phyloP scores from a whole-genome alignment of 2,113 vertebrate species.

The Psittacus erithacus region DNA sequence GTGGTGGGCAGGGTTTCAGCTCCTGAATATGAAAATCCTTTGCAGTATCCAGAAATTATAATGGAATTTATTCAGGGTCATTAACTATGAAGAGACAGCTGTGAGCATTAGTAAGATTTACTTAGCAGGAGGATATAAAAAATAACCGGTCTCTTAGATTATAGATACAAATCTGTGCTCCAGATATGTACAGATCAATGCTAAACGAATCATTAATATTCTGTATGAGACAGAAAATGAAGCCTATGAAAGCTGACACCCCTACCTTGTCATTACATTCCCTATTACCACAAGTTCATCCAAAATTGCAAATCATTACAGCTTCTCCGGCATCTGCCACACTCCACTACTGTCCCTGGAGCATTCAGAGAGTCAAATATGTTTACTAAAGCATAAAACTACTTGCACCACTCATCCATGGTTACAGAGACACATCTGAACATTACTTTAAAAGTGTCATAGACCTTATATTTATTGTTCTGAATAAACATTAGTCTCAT shows the following conservation, averaged over 20 bases:
- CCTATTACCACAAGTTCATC: conserved; percentile 59
- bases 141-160: conserved; percentile 45
- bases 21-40: conserved; percentile 11
- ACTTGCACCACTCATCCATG: conserved; percentile 57
- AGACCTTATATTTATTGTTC: conserved; percentile 73
- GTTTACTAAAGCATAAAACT: conserved; percentile 73
- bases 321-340: conserved; percentile 37
- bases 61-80: conserved; percentile 64
- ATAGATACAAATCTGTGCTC: conserved; percentile 36
- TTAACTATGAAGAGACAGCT: conserved; percentile 33
- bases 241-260: conserved; percentile 10
- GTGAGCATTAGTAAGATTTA: conserved; percentile 44
- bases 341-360: conserved; percentile 47
- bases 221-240: background rate
- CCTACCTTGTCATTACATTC: conserved; percentile 58
- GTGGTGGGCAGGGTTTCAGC: conserved; percentile 13
- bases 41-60: conserved; percentile 42
- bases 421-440: conserved; percentile 62
- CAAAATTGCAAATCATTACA: conserved; percentile 62
- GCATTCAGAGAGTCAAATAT: conserved; percentile 56
- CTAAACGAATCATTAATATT: conserved; percentile 64
- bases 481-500: conserved; percentile 75
- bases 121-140: conserved; percentile 36
- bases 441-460: conserved; percentile 73
- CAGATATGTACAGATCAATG: conserved; percentile 29